Conservation (phyloP, 2,113 vertebrate species). For the Cephalopholis sonnerati region DNA sequence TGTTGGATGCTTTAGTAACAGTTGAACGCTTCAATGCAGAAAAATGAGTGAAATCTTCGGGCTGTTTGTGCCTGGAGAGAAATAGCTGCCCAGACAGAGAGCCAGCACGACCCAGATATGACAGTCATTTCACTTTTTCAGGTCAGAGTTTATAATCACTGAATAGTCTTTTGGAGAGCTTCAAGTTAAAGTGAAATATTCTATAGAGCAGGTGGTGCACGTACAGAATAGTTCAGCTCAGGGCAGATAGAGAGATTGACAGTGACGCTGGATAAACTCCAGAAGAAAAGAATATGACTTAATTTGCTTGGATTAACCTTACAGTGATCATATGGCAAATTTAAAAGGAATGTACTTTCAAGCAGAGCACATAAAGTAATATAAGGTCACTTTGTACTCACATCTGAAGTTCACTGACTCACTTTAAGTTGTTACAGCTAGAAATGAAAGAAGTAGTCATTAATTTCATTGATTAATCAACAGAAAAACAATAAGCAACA, state of each 20-base stretch:
- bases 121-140: conserved; percentile 39
- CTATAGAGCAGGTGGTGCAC: background rate
- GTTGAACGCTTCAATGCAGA: conserved; percentile 42
- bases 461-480: background rate
- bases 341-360: background rate
- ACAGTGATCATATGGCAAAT: background rate
- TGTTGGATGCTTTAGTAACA: conserved; percentile 59
- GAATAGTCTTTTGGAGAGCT: background rate
- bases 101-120: conserved; percentile 45
- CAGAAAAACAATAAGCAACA: background rate
- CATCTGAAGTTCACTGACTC: background rate
- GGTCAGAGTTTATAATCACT: conserved; percentile 25
- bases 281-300: background rate
- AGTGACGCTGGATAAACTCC: background rate
- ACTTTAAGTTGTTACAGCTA: no score
- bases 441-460: background rate
- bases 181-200: conserved; percentile 22
- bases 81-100: conserved; percentile 64
- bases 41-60: conserved; percentile 46
- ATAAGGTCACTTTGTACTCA: background rate
- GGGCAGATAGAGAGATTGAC: background rate
- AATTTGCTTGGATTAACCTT: background rate
- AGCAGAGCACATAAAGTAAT: background rate
- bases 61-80: conserved; percentile 53
- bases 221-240: background rate